Percentiles rank a stretch among this genome's conserved stretches.
These are phyloP conservation scores for Turdus rufiventris DNA, from an alignment of 2,113 vertebrate genomes.

Conservation along the genomic window DNA sequence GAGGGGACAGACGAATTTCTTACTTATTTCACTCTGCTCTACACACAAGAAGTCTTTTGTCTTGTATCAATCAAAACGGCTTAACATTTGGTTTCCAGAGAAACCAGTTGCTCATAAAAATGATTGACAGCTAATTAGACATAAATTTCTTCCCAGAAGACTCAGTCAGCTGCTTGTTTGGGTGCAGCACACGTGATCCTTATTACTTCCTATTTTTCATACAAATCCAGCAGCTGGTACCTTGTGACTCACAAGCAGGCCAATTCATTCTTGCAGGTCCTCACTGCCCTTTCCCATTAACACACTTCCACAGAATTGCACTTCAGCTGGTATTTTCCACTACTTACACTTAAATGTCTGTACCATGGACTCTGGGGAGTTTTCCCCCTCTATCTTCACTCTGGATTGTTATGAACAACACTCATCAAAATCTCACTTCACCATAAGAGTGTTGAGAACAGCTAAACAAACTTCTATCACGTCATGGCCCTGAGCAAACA, in stretches of 20 bases:
- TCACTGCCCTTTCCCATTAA: neutral
- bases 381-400: neutral
- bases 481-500: neutral
- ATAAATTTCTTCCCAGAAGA: neutral
- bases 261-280: neutral
- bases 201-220: neutral
- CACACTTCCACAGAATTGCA: neutral
- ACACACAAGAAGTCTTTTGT: neutral
- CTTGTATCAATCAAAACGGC: neutral
- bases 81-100: neutral
- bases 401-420: neutral
- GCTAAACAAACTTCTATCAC: neutral
- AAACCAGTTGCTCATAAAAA: neutral
- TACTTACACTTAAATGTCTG: neutral
- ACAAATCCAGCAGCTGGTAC: constrained; percentile 13
- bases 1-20: neutral
- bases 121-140: neutral
- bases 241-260: neutral
- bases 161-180: constrained; percentile 16
- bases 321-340: neutral
- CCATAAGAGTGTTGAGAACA: neutral
- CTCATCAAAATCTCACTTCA: neutral
- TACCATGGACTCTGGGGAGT: fast-evolving
- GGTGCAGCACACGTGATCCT: neutral
- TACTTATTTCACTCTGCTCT: neutral